Percentiles rank a stretch among this genome's conserved stretches.
Evolutionary conservation across 2,113 vertebrate genomes (phyloP).

Genomic region (Panthera tigris): DNA sequence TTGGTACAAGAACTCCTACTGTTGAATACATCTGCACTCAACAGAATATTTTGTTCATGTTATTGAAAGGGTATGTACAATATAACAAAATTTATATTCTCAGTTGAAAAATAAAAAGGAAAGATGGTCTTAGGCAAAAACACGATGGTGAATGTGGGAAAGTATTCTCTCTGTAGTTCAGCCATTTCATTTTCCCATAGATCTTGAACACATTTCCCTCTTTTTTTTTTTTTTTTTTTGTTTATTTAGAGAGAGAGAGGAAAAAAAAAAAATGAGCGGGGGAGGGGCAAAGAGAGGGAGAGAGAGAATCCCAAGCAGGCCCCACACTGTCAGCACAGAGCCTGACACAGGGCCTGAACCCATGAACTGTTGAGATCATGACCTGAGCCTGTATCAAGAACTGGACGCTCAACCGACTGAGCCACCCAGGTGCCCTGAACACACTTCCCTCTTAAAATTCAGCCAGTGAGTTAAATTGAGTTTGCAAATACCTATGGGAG

Average conservation of each 20-base stretch:
- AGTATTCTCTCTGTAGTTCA: constrained; percentile 29
- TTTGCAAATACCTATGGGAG: background rate
- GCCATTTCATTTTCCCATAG: background rate
- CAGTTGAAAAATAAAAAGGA: constrained; percentile 48
- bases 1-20: constrained; percentile 96
- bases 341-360: no score
- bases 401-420: no score
- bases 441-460: background rate
- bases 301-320: no score
- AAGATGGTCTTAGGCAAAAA: constrained; percentile 37
- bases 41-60: constrained; percentile 98
- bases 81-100: constrained; percentile 62
- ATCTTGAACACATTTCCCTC: background rate
- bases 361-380: no score
- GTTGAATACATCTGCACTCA: constrained; percentile 99
- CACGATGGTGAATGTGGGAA: constrained; percentile 29
- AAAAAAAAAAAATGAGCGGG: no score
- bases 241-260: no score
- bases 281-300: no score
- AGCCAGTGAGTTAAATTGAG: background rate
- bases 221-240: no score
- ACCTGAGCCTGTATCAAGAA: no score
- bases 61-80: constrained; percentile 94
- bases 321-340: no score
- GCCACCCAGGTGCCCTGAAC: background rate